Conservation (phyloP, 2,888 invertebrate species). For the Clanis bilineata region DNA sequence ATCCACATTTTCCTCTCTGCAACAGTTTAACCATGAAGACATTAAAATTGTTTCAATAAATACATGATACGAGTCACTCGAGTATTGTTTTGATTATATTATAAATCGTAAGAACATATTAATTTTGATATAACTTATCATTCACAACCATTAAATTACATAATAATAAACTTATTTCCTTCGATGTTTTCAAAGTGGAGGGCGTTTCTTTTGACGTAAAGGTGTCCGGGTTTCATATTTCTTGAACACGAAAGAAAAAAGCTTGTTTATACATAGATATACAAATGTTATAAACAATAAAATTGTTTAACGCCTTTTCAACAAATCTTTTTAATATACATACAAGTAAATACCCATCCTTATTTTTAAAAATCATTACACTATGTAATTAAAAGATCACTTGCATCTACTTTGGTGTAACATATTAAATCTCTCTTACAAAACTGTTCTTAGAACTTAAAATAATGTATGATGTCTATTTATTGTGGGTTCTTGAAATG, state of each 20-base stretch:
- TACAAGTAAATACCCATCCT: neutral
- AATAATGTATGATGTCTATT: neutral
- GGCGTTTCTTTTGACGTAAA: neutral
- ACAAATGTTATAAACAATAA: neutral
- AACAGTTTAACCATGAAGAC: neutral
- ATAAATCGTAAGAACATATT: neutral
- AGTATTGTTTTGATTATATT: slow-evolving; percentile 11
- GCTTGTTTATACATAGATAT: neutral
- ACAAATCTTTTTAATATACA: neutral
- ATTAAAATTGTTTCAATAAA: slow-evolving; percentile 8
- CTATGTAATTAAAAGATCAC: neutral
- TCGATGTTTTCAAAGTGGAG: neutral
- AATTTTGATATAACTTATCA: slow-evolving; percentile 33
- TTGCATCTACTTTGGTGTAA: neutral
- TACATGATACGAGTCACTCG: neutral
- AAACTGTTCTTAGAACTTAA: neutral
- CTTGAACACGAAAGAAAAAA: neutral
- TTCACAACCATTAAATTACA: slow-evolving; percentile 67
- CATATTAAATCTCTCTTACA: no score
- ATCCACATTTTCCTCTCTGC: slow-evolving; percentile 4
- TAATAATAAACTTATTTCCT: slow-evolving; percentile 19
- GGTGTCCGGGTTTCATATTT: no score
- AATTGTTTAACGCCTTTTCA: neutral
- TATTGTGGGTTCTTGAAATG: neutral
- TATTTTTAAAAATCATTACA: neutral